A percentile compares a stretch with the other conserved stretches of the same genome.
These are phyloP conservation scores for Blastomussa wellsi DNA, from an alignment of 92 coral and sea anemone species.

Conservation along the genomic window DNA sequence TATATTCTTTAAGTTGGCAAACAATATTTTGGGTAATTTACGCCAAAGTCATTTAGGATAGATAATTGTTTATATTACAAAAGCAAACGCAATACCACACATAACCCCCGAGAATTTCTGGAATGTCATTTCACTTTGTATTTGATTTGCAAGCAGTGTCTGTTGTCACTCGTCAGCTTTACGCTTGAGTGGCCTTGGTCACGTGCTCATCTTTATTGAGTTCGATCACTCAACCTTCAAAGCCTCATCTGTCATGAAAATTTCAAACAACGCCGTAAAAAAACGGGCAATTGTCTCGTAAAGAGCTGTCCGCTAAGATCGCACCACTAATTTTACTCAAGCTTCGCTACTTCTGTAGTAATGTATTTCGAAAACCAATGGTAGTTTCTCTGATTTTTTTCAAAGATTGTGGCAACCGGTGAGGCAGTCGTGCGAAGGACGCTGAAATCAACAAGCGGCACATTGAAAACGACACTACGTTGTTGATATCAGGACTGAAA, in stretches of 20 bases:
- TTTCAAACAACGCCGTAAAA: constrained; percentile 30
- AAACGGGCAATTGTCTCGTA: constrained; percentile 28
- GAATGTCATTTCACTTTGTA: constrained; percentile 53
- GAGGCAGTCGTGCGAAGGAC: constrained; percentile 19
- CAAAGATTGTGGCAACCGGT: constrained; percentile 30
- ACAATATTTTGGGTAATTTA: constrained; percentile 57
- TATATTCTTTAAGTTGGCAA: constrained; percentile 21
- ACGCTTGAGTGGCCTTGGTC: constrained; percentile 28
- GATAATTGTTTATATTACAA: constrained; percentile 53
- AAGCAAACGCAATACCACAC: constrained; percentile 33
- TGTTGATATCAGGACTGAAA: constrained; percentile 27
- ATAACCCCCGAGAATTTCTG: constrained; percentile 65
- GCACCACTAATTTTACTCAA: not conserved
- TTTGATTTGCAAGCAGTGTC: constrained; percentile 1
- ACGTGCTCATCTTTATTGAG: constrained; percentile 14
- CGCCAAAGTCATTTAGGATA: constrained; percentile 43
- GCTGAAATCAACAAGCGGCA: constrained; percentile 50
- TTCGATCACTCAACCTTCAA: not conserved
- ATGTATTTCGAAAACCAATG: constrained; percentile 35
- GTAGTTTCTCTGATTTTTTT: constrained; percentile 31
- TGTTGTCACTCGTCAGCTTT: constrained; percentile 44
- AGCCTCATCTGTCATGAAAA: constrained; percentile 4
- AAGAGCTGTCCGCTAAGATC: constrained; percentile 9
- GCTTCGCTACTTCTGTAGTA: not conserved
- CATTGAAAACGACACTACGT: constrained; percentile 15